Conservation (phyloP, 2,113 vertebrate genomes). For the Lates calcarifer region DNA sequence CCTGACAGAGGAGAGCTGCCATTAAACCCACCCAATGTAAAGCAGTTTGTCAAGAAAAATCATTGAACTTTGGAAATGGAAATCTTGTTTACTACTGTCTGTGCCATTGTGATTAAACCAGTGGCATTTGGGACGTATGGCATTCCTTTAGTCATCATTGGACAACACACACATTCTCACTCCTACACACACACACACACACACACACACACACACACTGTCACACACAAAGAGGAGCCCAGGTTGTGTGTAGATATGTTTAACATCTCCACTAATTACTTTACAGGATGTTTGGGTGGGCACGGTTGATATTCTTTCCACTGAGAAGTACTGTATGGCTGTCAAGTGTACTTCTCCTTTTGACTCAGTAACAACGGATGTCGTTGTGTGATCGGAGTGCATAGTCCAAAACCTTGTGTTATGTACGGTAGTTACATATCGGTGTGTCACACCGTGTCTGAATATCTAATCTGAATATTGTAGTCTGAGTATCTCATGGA, state of each 20-base stretch:
- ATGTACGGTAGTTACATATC: constrained; percentile 74
- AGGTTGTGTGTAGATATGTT: constrained; percentile 71
- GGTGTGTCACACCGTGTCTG: constrained; percentile 49
- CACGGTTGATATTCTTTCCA: constrained; percentile 54
- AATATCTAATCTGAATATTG: constrained; percentile 73
- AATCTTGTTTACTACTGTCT: constrained; percentile 63
- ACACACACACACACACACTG: constrained; percentile 35
- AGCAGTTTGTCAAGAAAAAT: constrained; percentile 35
- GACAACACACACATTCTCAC: constrained; percentile 38
- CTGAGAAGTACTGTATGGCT: constrained; percentile 45
- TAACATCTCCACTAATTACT: constrained; percentile 72
- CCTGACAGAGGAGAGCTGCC: constrained; percentile 38
- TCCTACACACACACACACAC: constrained; percentile 32
- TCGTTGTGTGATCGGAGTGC: constrained; percentile 45
- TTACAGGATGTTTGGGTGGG: constrained; percentile 70
- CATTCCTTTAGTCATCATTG: constrained; percentile 38
- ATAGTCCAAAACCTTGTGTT: constrained; percentile 66
- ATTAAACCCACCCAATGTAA: constrained; percentile 15
- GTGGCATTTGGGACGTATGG: constrained; percentile 42
- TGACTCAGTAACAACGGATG: constrained; percentile 42
- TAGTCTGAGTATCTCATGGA: constrained; percentile 72
- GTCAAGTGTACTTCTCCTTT: constrained; percentile 51
- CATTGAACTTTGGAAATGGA: constrained; percentile 51
- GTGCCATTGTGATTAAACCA: constrained; percentile 57
- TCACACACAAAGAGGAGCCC: constrained; percentile 47